Evolutionary conservation across 2,113 vertebrate genomes (phyloP), one percentile per base, ranked within the genome.

Genomic region (Saimiri boliviensis): DNA sequence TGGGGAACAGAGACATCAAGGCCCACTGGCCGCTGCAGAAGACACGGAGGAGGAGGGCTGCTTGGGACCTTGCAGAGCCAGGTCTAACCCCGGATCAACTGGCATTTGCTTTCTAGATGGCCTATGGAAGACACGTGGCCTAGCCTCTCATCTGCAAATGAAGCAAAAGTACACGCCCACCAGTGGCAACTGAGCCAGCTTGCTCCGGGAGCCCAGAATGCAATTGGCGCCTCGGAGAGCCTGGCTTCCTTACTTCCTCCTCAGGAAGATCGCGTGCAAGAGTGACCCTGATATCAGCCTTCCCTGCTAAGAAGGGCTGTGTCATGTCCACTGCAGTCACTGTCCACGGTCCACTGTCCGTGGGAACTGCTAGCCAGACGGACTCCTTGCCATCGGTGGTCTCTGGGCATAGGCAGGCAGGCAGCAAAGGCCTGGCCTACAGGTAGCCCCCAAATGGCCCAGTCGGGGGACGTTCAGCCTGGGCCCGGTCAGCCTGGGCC

Each of bases 151-250:
- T n/a, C 52, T 11, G 35, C 73, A 77, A 13, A 20, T 42, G 54
- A 25, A n/a, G 17, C 2, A 3, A 0, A 1, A 0, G 3, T 19
- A 1, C 54, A 13, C 23, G 20, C 52, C 6, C n/a, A 0, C 3
- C 23, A 47, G 66, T 3, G 52, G 45, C 11, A 35, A 8, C 3
- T 0, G n/a, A 42, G 47, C 40, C 14, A 1, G 5, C 37, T 71
- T 8, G 3, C 40, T 71, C 68, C 25, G 4, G 12, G 63, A 68
- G 52, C 47, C 12, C 2, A 32, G 49, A n/a, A 35, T 6, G 2
- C 5, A 6, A 27, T 5, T 0, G 0, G 16, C 0, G 23, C 8
- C n/a, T 25, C 19, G 0, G 2, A 0, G 2, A 32, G 37, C 6
- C 0, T 12, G 16, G 7, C 25, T 17, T 71, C 17, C 25, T 7